Evolutionary conservation across 2,113 vertebrate species (phyloP), one percentile per base, ranked within the genome.

Genomic region (Scalopus aquaticus): DNA sequence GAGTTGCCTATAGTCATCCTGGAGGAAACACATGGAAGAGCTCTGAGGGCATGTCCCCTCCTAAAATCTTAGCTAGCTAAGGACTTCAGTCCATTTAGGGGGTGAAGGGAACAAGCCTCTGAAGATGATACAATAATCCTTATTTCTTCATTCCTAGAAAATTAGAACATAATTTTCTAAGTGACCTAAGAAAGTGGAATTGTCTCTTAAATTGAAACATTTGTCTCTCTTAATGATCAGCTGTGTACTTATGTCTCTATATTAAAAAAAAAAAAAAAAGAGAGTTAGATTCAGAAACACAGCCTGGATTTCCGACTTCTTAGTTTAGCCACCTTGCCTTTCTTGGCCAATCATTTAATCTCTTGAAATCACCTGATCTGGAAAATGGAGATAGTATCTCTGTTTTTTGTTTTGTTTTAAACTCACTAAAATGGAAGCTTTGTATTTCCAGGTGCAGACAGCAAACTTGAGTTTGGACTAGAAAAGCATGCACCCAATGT

Each of bases 91-190:
- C 46, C 74, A 70, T 88, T 54, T 20, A 5, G 54, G 54, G 54
- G 6, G 20, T 22, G 5, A 20, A 20, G 20, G 20, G 20, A 56
- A 51, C 4, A 39, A 42, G 49, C 28, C 54, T 5, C 17, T 13
- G 56, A 72, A 88, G 46, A 83, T 24, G 22, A 81, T n/a, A 32
- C 1, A 13, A 12, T 49, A 54, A 32, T 35, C 46, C 44, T 87
- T 69, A 30, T 60, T 86, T 94, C 62, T 92, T 56, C 37, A 72
- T 42, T 54, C 19, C 58, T 91, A 56, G 6, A 74, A 89, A 92
- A 85, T 62, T 62, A 49, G 35, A 58, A 70, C 13, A 9, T 46
- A 83, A 49, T 56, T 90, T 85, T 80, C 64, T 93, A 89, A 80
- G 58, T 6, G 28, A 67, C 12, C 44, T 8, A 73, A 51, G 82